These are phyloP conservation scores for Lucilia cuprina DNA, from an alignment of 1,140 invertebrate genomes.

Conservation along the genomic window DNA sequence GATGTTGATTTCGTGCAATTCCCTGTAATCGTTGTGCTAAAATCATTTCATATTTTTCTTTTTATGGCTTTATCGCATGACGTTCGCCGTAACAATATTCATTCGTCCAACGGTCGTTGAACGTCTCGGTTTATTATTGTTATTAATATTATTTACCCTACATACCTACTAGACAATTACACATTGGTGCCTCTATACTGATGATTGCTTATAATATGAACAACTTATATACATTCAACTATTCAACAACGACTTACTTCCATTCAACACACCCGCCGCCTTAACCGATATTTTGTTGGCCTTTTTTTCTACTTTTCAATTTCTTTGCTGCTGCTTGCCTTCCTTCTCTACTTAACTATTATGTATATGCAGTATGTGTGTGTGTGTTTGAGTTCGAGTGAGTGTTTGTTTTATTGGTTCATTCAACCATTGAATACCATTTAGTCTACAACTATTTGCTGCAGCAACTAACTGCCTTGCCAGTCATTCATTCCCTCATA, in stretches of 20 bases:
- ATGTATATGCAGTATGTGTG: background rate
- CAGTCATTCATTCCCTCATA: background rate
- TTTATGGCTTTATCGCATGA: constrained; percentile 39
- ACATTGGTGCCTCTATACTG: background rate
- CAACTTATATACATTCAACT: background rate
- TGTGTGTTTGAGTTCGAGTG: background rate
- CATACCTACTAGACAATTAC: constrained; percentile 7
- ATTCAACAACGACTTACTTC: background rate
- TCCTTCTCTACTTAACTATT: background rate
- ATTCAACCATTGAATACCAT: constrained; percentile 11
- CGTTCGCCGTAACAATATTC: constrained; percentile 34
- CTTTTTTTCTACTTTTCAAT: background rate
- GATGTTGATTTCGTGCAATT: background rate
- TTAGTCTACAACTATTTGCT: constrained; percentile 2
- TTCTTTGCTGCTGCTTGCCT: background rate
- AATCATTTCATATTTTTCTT: constrained; percentile 16
- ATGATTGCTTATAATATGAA: background rate
- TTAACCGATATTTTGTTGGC: constrained; percentile 18
- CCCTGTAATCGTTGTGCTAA: background rate
- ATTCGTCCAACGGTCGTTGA: constrained; percentile 40
- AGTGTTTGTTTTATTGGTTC: constrained; percentile 1
- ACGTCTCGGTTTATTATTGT: constrained; percentile 36
- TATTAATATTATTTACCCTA: constrained; percentile 13
- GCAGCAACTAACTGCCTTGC: background rate
- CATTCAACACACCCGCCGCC: background rate